These are phyloP conservation scores for Cinclus cinclus DNA, from an alignment of 2,113 vertebrate species.

Conservation along the genomic window DNA sequence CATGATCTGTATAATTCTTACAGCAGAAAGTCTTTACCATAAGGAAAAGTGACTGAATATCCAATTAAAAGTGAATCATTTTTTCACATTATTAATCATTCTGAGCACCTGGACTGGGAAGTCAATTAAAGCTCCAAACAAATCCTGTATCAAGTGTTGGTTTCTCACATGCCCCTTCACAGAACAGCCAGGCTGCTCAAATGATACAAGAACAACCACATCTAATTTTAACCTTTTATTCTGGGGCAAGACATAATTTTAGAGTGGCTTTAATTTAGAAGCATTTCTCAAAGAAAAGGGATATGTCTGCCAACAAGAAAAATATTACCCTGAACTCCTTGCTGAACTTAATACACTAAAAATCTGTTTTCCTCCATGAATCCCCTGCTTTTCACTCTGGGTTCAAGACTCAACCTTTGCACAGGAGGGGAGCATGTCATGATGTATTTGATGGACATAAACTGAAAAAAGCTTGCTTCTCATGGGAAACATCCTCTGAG, in stretches of 20 bases:
- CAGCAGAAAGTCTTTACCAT: background rate
- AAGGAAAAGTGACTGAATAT: background rate
- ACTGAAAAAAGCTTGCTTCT: slow-evolving; percentile 60
- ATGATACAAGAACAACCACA: background rate
- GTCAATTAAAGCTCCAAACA: background rate
- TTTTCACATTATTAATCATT: slow-evolving; percentile 15
- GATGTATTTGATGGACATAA: slow-evolving; percentile 60
- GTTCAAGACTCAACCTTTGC: slow-evolving; percentile 57
- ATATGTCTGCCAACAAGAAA: slow-evolving; percentile 7
- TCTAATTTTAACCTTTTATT: slow-evolving; percentile 57
- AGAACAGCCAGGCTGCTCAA: background rate
- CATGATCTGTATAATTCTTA: background rate
- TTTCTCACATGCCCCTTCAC: background rate
- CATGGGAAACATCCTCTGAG: slow-evolving; percentile 63
- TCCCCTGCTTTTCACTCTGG: background rate
- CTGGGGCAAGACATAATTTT: slow-evolving; percentile 7
- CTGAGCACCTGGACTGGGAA: background rate
- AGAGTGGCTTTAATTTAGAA: slow-evolving; percentile 22
- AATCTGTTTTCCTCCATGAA: slow-evolving; percentile 55
- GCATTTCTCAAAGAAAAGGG: slow-evolving; percentile 21
- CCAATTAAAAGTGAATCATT: background rate
- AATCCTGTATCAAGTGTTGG: background rate
- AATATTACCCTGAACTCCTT: background rate
- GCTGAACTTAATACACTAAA: slow-evolving; percentile 12
- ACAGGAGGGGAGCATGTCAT: slow-evolving; percentile 25